Base-by-base conservation (phyloP, 2,113 vertebrate species). In the Daphoenositta chrysoptera region DNA sequence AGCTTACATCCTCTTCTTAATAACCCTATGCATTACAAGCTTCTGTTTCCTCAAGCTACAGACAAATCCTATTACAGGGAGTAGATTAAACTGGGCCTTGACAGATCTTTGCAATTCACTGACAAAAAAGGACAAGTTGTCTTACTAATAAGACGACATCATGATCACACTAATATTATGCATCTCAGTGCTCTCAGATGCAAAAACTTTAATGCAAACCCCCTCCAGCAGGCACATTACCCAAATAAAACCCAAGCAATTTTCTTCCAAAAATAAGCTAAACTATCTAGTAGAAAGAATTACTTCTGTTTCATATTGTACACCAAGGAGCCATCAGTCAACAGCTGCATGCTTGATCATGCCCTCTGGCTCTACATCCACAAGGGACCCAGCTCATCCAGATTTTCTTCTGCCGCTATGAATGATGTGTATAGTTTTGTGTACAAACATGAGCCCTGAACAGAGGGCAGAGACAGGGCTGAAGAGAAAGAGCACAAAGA, bases 1-100 rank as follows among this genome's bases (percentile, higher is more conserved):
- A 92, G 83, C 92, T 95, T 93, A 81, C 60, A 96, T 92, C 76
- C 88, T 72, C 78, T 51, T 96, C 90, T 90, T 96, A 96, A 96
- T 94, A 96, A 94, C 92, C 69, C 90, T 86, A 89, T 93, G 96
- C 89, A 71, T 96, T 96, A 96, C 90, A 95, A 93, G 85, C 93
- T 96, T 92, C 92, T 96, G 69, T 96, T 95, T 97, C 94, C 96
- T 96, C 94, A 71, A 96, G 96, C 94, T 96, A 97, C 90, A 95
- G 92, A 92, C 96, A 96, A 96, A 96, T 97, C 94, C 92, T 95
- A 96, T 96, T 96, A 96, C 83, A 76, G 69, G 76, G 93, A 96
- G 88, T 96, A 96, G 96, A 96, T 97, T 97, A 96, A 96, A 95
- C 92, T 90, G 53, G 92, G 92, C 76, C 79, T 95, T 95, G 94